phyloP scores from a whole-genome alignment of 2,888 invertebrate species.

The Unio delphinus region DNA sequence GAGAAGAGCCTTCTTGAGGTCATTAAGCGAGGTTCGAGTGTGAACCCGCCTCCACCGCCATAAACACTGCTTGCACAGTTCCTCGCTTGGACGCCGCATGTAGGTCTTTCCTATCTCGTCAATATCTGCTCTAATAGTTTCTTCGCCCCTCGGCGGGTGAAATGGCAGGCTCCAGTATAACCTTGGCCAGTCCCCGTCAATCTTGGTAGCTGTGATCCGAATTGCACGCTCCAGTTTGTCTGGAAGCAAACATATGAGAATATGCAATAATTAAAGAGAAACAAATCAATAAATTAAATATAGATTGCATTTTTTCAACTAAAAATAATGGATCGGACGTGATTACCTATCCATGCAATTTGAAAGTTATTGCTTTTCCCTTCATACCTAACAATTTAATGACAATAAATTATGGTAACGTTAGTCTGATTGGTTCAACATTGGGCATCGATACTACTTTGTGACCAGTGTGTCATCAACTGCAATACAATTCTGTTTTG shows the following conservation, averaged over 20 bases:
- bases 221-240: conserved; percentile 55
- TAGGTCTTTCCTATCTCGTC: conserved; percentile 56
- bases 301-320: too few species aligned
- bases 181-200: conserved; percentile 60
- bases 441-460: too few species aligned
- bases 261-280: not conserved
- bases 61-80: conserved; percentile 42
- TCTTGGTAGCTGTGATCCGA: conserved; percentile 40
- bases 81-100: conserved; percentile 49
- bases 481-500: too few species aligned
- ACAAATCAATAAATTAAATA: too few species aligned
- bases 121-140: conserved; percentile 53
- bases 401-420: too few species aligned
- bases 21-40: conserved; percentile 55
- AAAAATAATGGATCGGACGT: too few species aligned
- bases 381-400: too few species aligned
- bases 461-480: too few species aligned
- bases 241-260: conserved; percentile 21
- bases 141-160: conserved; percentile 56
- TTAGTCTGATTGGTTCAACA: too few species aligned
- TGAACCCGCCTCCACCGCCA: conserved; percentile 61
- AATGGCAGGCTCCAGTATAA: conserved; percentile 60
- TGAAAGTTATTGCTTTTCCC: too few species aligned
- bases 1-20: conserved; percentile 48
- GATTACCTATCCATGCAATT: too few species aligned